phyloP scores from a whole-genome alignment of 1,140 invertebrate species.

The Polyergus mexicanus region DNA sequence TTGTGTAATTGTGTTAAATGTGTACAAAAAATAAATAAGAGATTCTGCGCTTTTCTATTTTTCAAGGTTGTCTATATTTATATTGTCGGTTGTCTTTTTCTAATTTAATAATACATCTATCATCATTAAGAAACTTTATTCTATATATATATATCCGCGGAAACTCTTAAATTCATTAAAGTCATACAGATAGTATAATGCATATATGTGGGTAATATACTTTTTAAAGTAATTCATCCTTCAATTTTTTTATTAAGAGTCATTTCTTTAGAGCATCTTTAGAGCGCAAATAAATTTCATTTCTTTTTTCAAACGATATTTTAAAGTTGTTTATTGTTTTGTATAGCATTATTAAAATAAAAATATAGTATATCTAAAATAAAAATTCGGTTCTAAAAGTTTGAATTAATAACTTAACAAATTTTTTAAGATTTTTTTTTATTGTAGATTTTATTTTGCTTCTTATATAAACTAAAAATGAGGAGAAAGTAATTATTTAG shows the following conservation, averaged over 20 bases:
- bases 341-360: neutral
- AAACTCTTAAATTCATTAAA: neutral
- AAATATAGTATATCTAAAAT: neutral
- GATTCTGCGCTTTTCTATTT: neutral
- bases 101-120: constrained; percentile 27
- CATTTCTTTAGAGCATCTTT: neutral
- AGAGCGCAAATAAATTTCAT: neutral
- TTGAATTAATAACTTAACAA: neutral
- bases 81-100: neutral
- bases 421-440: neutral
- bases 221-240: neutral
- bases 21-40: neutral
- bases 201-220: neutral
- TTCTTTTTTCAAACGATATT: neutral
- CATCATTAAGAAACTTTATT: constrained; percentile 17
- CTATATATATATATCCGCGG: too few relatives aligned
- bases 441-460: constrained; percentile 1
- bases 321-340: neutral
- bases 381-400: neutral
- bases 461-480: neutral
- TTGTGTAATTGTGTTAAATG: neutral
- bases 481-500: neutral
- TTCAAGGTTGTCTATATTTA: neutral
- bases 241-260: constrained; percentile 5
- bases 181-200: neutral